phyloP scores from a whole-genome alignment of 2,888 invertebrate species.

The Rhimphoctona megacephalus region DNA sequence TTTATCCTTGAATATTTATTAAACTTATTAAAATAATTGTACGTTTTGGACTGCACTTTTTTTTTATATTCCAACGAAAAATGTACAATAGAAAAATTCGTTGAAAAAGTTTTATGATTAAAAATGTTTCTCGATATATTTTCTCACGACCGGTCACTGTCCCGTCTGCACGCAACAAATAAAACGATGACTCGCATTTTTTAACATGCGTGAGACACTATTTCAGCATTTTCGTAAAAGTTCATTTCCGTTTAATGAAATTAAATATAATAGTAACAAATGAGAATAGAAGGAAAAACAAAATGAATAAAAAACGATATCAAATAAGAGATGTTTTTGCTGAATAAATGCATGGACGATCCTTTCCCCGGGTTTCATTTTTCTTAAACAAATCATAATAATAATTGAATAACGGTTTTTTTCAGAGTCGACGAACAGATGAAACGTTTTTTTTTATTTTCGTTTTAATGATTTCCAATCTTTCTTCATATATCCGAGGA shows the following conservation, averaged over 20 bases:
- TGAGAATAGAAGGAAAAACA: neutral
- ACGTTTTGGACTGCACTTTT: neutral
- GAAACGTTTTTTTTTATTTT: neutral
- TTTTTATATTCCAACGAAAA: neutral
- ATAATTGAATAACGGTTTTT: neutral
- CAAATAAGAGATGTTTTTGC: neutral
- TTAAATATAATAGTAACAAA: neutral
- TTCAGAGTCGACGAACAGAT: neutral
- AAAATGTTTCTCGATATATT: neutral
- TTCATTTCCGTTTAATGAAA: neutral
- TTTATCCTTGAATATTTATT: neutral
- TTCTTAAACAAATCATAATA: neutral
- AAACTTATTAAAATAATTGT: neutral
- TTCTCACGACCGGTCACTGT: neutral
- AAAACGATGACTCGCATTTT: constrained; percentile 14
- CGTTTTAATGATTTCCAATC: neutral
- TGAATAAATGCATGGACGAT: neutral
- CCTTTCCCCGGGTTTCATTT: neutral
- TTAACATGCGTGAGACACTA: neutral
- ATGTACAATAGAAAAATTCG: neutral
- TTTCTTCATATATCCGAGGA: neutral
- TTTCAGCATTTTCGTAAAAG: constrained; percentile 30
- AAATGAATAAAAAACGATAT: neutral
- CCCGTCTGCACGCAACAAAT: neutral
- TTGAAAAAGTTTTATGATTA: neutral